These are phyloP conservation scores for Centruroides sculpturatus DNA, from an alignment of 1,140 invertebrate species.

Conservation along the genomic window DNA sequence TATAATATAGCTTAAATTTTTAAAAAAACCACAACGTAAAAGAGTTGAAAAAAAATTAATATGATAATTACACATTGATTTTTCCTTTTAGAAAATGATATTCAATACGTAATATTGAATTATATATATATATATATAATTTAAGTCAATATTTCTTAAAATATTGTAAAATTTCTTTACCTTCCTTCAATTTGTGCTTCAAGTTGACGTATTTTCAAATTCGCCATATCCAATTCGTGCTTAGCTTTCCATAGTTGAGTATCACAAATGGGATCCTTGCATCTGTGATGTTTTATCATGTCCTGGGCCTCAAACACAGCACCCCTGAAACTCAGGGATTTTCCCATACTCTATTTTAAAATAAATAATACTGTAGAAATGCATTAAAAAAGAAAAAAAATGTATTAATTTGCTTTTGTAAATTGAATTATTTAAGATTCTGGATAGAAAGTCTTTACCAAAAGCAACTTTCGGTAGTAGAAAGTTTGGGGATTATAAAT, in stretches of 20 bases:
- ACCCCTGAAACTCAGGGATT: constrained; percentile 70
- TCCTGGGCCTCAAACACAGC: constrained; percentile 74
- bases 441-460: too few species aligned
- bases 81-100: too few species aligned
- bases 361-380: constrained; percentile 2
- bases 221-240: constrained; percentile 70
- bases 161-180: too few species aligned
- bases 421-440: too few species aligned
- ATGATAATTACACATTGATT: too few species aligned
- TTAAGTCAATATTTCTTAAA: too few species aligned
- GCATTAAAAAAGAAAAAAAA: neutral
- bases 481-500: neutral
- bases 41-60: too few species aligned
- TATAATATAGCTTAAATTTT: too few species aligned
- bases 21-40: too few species aligned
- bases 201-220: constrained; percentile 62
- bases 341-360: constrained; percentile 46
- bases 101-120: too few species aligned
- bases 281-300: constrained; percentile 43
- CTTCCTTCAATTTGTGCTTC: constrained; percentile 29
- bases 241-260: constrained; percentile 62
- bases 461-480: too few species aligned
- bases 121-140: too few species aligned
- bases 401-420: neutral
- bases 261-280: constrained; percentile 64